phyloP scores from a whole-genome alignment of 2,888 invertebrate genomes.

The Clepsis dumicolana region DNA sequence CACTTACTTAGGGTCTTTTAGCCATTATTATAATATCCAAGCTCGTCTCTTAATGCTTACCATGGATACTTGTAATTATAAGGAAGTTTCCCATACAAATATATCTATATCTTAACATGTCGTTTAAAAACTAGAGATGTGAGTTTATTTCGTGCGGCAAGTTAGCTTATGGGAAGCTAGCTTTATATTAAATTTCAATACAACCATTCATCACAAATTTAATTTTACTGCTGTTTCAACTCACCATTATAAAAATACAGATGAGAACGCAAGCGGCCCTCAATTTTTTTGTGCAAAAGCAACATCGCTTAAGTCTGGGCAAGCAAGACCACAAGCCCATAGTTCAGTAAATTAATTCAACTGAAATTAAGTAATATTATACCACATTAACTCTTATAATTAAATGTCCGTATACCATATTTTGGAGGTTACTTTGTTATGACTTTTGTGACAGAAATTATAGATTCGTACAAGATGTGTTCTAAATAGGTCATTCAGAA shows the following conservation, averaged over 20 bases:
- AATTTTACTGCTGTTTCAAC: too few species aligned
- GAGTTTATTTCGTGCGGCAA: too few species aligned
- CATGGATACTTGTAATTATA: too few species aligned
- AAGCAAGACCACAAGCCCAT: conserved; percentile 46
- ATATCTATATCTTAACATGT: too few species aligned
- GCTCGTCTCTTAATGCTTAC: too few species aligned
- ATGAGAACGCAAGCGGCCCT: conserved; percentile 53
- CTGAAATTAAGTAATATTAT: background rate
- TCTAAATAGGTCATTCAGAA: background rate
- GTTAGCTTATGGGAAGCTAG: too few species aligned
- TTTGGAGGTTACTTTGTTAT: conserved; percentile 7
- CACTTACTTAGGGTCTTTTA: too few species aligned
- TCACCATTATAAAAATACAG: conserved; percentile 36
- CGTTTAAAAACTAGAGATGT: too few species aligned
- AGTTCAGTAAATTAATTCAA: background rate
- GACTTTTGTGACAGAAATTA: conserved; percentile 1
- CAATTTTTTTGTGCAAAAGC: conserved; percentile 58
- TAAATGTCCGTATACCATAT: background rate
- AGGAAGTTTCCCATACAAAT: too few species aligned
- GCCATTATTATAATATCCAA: too few species aligned
- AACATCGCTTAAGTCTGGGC: conserved; percentile 58
- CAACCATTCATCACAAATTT: background rate
- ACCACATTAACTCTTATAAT: background rate
- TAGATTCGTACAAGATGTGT: background rate
- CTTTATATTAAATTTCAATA: background rate